phyloP scores from a whole-genome alignment of 2,113 vertebrate genomes.

The Ondatra zibethicus region DNA sequence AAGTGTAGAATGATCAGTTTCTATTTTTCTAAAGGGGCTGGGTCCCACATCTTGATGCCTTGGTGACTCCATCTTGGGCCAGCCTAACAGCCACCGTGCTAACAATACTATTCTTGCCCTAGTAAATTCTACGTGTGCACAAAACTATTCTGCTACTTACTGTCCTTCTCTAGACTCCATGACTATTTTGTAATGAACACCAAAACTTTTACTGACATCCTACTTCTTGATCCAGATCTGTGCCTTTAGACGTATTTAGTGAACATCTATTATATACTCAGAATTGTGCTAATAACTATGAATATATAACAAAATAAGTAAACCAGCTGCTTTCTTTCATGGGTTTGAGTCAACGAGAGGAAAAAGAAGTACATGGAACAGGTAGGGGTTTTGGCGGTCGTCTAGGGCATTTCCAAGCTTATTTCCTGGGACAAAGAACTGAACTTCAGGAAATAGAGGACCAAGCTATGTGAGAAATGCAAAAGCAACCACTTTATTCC shows the following conservation, averaged over 20 bases:
- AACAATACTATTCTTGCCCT: neutral
- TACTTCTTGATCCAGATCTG: neutral
- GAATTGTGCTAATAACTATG: neutral
- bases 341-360: neutral
- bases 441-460: neutral
- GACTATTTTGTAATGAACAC: neutral
- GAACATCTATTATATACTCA: neutral
- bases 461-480: neutral
- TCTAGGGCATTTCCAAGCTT: neutral
- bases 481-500: neutral
- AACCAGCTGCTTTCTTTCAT: neutral
- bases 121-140: neutral
- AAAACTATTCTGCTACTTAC: neutral
- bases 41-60: neutral
- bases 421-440: neutral
- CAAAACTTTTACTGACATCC: neutral
- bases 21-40: neutral
- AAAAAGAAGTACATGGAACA: neutral
- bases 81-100: neutral
- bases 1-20: neutral
- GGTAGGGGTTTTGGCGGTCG: fast-evolving
- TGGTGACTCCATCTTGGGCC: neutral
- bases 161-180: no score
- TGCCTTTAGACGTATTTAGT: neutral
- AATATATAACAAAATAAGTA: neutral